phyloP scores from a whole-genome alignment of 2,797 vertebrate species.

The Parauchenoglanis ngamensis region DNA sequence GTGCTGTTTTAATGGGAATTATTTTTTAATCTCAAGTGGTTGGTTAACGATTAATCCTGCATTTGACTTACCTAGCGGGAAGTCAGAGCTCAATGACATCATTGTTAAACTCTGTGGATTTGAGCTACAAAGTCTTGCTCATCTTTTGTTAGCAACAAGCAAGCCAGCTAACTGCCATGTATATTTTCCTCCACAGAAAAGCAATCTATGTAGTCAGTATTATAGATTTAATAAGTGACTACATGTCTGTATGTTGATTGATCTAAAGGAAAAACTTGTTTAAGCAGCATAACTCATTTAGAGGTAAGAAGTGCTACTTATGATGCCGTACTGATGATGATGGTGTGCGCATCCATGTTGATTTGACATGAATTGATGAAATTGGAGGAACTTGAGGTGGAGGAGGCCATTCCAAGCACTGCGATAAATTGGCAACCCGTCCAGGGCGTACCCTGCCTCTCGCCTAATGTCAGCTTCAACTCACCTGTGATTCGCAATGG shows the following conservation, averaged over 20 bases:
- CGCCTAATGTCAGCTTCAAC: too few relatives aligned
- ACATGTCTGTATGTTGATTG: background rate
- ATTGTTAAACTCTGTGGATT: background rate
- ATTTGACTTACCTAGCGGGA: background rate
- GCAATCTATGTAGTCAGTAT: background rate
- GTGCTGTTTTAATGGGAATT: too few relatives aligned
- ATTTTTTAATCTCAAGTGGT: background rate
- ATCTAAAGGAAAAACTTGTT: background rate
- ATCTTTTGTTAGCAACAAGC: background rate
- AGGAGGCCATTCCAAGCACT: background rate
- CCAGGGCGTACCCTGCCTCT: too few relatives aligned
- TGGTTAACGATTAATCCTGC: too few relatives aligned
- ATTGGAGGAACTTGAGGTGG: background rate
- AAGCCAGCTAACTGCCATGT: background rate
- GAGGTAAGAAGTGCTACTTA: background rate
- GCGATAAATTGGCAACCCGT: too few relatives aligned
- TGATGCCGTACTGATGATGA: background rate
- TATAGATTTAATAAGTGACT: background rate
- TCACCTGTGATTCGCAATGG: too few relatives aligned
- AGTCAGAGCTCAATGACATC: background rate
- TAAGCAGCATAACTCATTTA: background rate
- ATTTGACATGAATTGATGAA: background rate
- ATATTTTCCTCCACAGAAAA: background rate
- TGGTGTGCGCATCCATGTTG: background rate
- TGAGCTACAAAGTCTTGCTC: background rate